These are phyloP conservation scores for Xyliphius kryptos DNA, from an alignment of 2,113 vertebrate species.

Conservation along the genomic window DNA sequence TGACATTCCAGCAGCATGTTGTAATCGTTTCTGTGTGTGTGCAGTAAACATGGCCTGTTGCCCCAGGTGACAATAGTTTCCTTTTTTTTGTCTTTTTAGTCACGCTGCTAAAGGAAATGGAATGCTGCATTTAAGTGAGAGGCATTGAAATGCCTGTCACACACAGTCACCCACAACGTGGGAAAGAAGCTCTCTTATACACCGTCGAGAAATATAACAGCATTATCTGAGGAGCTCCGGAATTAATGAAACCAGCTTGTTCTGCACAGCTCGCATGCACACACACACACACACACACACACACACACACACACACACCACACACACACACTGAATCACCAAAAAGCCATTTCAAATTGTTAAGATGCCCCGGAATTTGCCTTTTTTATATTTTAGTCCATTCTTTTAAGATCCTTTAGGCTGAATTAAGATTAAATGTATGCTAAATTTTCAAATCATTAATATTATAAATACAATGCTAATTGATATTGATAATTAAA, in stretches of 20 bases:
- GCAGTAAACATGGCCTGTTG: conserved; percentile 7
- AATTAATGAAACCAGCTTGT: conserved; percentile 9
- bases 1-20: conserved; percentile 14
- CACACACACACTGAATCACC: neutral
- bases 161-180: conserved; percentile 13
- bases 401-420: too few relatives aligned
- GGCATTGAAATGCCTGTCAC: conserved; percentile 23
- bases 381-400: too few relatives aligned
- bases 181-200: conserved; percentile 13
- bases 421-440: too few relatives aligned
- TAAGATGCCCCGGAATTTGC: neutral
- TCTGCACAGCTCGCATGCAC: neutral
- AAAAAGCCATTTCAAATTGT: neutral
- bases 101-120: neutral
- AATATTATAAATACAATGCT: too few relatives aligned
- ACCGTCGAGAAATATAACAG: conserved; percentile 9
- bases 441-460: too few relatives aligned
- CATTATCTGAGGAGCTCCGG: neutral
- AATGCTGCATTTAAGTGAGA: conserved; percentile 2
- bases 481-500: too few relatives aligned
- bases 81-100: neutral
- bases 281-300: neutral
- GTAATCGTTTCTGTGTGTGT: conserved; percentile 19
- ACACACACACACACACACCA: neutral
- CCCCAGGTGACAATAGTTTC: conserved; percentile 18